phyloP scores from a whole-genome alignment of 2,797 vertebrate genomes.

The Chrosomus eos region DNA sequence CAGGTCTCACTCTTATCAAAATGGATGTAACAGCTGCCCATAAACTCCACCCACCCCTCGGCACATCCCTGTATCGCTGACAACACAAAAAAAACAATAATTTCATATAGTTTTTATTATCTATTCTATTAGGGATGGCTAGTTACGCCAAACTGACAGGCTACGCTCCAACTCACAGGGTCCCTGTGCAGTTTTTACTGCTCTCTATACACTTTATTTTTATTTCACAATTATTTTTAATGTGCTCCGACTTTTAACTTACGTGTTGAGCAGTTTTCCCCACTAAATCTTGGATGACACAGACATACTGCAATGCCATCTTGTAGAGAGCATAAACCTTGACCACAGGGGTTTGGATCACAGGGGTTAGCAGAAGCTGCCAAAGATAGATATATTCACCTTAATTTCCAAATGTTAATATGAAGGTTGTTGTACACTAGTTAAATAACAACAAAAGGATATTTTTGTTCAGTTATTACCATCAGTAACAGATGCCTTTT shows the following conservation, averaged over 20 bases:
- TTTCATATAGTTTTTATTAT: not conserved
- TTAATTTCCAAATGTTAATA: not conserved
- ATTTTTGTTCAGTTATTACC: constrained; percentile 72
- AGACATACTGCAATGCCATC: constrained; percentile 62
- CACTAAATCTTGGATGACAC: constrained; percentile 65
- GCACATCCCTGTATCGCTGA: constrained; percentile 85
- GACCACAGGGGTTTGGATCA: constrained; percentile 66
- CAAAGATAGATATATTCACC: not conserved
- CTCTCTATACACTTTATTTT: not conserved
- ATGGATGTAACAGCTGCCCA: constrained; percentile 91
- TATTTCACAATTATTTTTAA: too few relatives aligned
- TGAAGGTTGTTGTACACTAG: not conserved
- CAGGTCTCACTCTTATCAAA: constrained; percentile 83
- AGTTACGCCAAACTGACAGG: not conserved
- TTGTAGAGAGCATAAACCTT: constrained; percentile 69
- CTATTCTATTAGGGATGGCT: not conserved
- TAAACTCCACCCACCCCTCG: constrained; percentile 90
- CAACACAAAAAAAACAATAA: not conserved
- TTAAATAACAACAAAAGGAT: not conserved
- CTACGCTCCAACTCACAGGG: not conserved
- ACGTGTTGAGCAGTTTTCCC: constrained; percentile 64
- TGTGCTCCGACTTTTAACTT: constrained; percentile 48
- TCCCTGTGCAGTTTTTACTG: not conserved
- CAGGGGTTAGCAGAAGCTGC: constrained; percentile 62
- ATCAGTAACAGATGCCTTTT: constrained; percentile 67